Conservation (phyloP, 2,888 invertebrate genomes). For the Acronicta psi region DNA sequence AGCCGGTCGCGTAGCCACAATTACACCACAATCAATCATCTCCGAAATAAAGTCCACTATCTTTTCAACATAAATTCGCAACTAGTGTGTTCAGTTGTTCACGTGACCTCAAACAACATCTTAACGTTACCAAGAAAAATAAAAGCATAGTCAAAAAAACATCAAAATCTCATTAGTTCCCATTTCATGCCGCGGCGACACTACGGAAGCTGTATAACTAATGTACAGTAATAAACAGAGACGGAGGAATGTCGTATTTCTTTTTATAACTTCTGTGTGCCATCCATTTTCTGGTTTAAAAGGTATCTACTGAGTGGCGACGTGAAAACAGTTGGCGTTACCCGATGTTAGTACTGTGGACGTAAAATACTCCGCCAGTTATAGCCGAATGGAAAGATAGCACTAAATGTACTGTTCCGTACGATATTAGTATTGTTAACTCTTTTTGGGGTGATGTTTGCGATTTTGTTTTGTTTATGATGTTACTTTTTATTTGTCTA, state of each 20-base stretch:
- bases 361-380: slow-evolving; percentile 52
- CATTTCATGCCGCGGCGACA: slow-evolving; percentile 88
- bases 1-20: no score
- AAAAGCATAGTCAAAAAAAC: slow-evolving; percentile 89
- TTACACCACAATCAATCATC: slow-evolving; percentile 13
- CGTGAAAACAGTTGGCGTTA: slow-evolving; percentile 60
- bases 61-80: slow-evolving; percentile 44
- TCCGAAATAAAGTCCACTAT: slow-evolving; percentile 30
- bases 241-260: slow-evolving; percentile 86
- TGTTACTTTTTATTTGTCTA: no score
- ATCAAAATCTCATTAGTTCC: slow-evolving; percentile 89
- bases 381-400: slow-evolving; percentile 34
- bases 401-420: slow-evolving; percentile 31
- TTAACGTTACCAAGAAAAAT: slow-evolving; percentile 81
- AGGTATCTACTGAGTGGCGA: slow-evolving; percentile 75
- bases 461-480: background rate
- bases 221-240: slow-evolving; percentile 88
- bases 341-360: slow-evolving; percentile 53
- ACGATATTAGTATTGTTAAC: slow-evolving; percentile 22
- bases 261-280: slow-evolving; percentile 86
- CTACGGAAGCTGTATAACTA: slow-evolving; percentile 89
- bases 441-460: slow-evolving; percentile 6
- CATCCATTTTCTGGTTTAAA: slow-evolving; percentile 85
- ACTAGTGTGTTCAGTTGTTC: slow-evolving; percentile 63
- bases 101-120: slow-evolving; percentile 71